Conservation (phyloP, 2,888 invertebrate genomes). For the Mesorhabditis sp. region DNA sequence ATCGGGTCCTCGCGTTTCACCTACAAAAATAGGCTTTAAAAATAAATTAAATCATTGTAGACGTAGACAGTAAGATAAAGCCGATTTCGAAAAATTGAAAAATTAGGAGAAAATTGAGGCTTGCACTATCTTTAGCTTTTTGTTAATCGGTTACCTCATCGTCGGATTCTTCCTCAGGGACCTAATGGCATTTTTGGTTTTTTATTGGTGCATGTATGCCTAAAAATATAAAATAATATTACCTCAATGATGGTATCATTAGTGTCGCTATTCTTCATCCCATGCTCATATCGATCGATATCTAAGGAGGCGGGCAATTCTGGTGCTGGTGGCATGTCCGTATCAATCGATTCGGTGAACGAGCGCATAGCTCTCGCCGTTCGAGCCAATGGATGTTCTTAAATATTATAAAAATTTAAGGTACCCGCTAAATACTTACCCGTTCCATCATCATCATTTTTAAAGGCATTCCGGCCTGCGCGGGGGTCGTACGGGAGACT, state of each 20-base stretch:
- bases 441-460: slow-evolving; percentile 24
- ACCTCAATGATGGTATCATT: slow-evolving; percentile 56
- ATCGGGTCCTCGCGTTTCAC: slow-evolving; percentile 11
- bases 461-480: slow-evolving; percentile 39
- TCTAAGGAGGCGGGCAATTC: slow-evolving; percentile 45
- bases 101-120: background rate
- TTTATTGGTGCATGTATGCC: background rate
- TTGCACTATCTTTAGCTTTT: slow-evolving; percentile 5
- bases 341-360: slow-evolving; percentile 57
- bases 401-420: background rate
- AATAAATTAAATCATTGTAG: background rate
- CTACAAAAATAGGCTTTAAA: slow-evolving; percentile 12
- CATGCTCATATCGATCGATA: slow-evolving; percentile 37
- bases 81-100: no score
- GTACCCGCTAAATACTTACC: slow-evolving; percentile 1
- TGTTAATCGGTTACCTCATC: background rate
- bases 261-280: slow-evolving; percentile 36
- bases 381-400: slow-evolving; percentile 14
- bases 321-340: slow-evolving; percentile 38
- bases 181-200: no score
- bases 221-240: background rate
- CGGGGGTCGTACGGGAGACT: slow-evolving; percentile 31
- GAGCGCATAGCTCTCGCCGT: slow-evolving; percentile 49
- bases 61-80: no score
- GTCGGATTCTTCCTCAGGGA: no score